These are phyloP conservation scores for silkworm (Bombyx mori) DNA, from an alignment of 1,140 invertebrate genomes.

Conservation along the genomic window ASM3026992v2 NC_085121.1:10078001-10078500, in stretches of 20 bases:
- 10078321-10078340: constrained; percentile 10
- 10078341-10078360: too few species aligned
- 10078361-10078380: neutral
- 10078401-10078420: too few species aligned
- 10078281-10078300: constrained; percentile 22
- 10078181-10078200: constrained; percentile 54
- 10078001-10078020: constrained; percentile 10
- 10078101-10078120: constrained; percentile 58
- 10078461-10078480: too few species aligned
- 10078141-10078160: neutral
- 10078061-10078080: constrained; percentile 63
- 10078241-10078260: constrained; percentile 69
- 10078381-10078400: too few species aligned
- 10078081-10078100: constrained; percentile 69
- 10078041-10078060: constrained; percentile 61
- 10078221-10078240: constrained; percentile 69
- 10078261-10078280: constrained; percentile 51
- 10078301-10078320: constrained; percentile 11
- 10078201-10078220: constrained; percentile 70
- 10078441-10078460: too few species aligned
- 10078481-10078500: too few species aligned
- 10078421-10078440: too few species aligned
- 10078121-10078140: constrained; percentile 32
- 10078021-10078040: constrained; percentile 26
- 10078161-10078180: constrained; percentile 29